A percentile compares a stretch with the other conserved stretches of the same genome.
phyloP scores from a whole-genome alignment of 2,113 vertebrate genomes.

The Ramphastos sulfuratus region DNA sequence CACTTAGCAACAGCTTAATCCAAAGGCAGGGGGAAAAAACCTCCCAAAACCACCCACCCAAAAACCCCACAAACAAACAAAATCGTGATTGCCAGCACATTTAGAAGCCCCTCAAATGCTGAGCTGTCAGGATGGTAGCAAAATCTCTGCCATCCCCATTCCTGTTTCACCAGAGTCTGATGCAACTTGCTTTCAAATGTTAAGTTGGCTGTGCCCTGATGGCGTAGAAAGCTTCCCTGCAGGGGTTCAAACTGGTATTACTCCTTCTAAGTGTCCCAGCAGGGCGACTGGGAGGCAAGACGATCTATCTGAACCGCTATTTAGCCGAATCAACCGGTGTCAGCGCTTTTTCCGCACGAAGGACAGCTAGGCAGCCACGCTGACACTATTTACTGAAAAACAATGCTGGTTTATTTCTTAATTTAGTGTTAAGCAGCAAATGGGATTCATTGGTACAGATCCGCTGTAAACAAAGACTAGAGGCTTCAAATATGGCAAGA shows the following conservation, averaged over 20 bases:
- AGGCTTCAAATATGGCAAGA: neutral
- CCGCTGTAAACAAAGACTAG: conserved; percentile 9
- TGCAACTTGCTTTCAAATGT: neutral
- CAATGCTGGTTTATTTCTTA: neutral
- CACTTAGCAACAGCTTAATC: neutral
- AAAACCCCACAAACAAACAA: neutral
- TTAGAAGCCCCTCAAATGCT: neutral
- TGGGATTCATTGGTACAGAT: neutral
- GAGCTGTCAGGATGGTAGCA: neutral
- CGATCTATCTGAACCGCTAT: neutral
- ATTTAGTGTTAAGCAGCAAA: conserved; percentile 19
- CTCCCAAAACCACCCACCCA: too few species aligned
- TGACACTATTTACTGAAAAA: neutral
- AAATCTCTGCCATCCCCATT: neutral
- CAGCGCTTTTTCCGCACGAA: neutral
- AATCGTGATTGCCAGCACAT: neutral
- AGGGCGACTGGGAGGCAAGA: neutral
- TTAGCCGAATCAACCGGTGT: neutral
- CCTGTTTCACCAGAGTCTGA: neutral
- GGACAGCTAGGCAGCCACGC: neutral
- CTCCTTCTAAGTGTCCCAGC: neutral
- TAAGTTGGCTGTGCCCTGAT: neutral
- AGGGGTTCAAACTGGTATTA: neutral
- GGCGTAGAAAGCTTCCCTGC: neutral
- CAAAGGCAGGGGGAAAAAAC: neutral